Evolutionary conservation across 2,113 vertebrate species (phyloP).

Genomic region (Ochotona princeps): DNA sequence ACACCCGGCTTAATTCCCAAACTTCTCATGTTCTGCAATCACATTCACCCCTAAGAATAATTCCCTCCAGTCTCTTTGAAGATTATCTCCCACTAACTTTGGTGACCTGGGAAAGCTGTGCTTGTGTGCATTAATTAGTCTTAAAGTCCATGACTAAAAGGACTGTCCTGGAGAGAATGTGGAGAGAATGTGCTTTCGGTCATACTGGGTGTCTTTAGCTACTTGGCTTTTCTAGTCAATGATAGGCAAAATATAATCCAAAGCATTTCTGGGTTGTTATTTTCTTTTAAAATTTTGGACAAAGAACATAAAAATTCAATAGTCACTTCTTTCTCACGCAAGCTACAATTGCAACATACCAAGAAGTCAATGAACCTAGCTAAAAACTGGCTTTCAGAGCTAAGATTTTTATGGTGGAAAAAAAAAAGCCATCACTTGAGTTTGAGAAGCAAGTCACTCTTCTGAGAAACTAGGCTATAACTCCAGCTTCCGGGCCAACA

Average conservation of each 20-base stretch:
- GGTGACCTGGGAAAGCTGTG: background rate
- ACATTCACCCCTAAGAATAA: background rate
- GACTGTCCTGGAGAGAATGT: rapidly evolving
- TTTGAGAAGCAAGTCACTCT: background rate
- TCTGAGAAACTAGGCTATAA: background rate
- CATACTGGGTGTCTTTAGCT: background rate
- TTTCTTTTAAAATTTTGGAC: constrained; percentile 22
- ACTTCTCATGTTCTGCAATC: background rate
- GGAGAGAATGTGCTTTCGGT: background rate
- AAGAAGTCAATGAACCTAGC: background rate
- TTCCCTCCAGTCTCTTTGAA: background rate
- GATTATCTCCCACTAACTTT: background rate
- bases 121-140: background rate
- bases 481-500: background rate
- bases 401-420: background rate
- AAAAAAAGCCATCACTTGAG: background rate
- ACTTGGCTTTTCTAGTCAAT: background rate
- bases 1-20: background rate
- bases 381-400: background rate
- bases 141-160: background rate
- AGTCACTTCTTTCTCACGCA: background rate
- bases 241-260: background rate
- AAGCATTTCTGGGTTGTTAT: background rate
- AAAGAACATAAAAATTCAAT: constrained; percentile 27
- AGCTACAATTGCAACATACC: background rate